Percentiles rank a stretch among this genome's conserved stretches.
Conservation (phyloP, 2,888 invertebrate species). For the Oscheius sp. region DNA sequence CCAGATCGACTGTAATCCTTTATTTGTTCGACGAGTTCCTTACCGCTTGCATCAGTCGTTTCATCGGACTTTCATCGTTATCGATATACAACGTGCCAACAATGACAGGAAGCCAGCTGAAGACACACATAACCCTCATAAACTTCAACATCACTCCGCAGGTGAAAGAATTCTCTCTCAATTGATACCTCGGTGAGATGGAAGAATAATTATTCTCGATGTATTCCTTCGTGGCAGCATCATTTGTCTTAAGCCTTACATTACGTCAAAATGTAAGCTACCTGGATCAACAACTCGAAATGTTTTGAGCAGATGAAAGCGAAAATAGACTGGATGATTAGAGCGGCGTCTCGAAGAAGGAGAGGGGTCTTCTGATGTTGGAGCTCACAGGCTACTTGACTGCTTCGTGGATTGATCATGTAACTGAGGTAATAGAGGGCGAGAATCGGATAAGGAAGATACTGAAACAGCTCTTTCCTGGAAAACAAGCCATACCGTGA, state of each 20-base stretch:
- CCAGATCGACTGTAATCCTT: constrained; percentile 1
- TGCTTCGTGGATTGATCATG: background rate
- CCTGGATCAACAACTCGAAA: constrained; percentile 37
- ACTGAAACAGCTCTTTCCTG: constrained; percentile 26
- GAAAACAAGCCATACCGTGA: background rate
- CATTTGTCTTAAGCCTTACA: constrained; percentile 1
- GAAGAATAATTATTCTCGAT: constrained; percentile 35
- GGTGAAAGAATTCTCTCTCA: constrained; percentile 43
- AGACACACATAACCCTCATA: background rate
- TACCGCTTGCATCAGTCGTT: background rate
- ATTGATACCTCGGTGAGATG: constrained; percentile 40
- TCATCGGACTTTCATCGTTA: background rate
- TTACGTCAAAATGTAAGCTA: background rate
- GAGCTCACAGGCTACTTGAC: constrained; percentile 34
- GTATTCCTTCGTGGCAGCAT: constrained; percentile 22
- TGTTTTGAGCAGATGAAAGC: constrained; percentile 30
- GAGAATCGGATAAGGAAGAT: background rate
- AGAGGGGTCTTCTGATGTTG: constrained; percentile 29
- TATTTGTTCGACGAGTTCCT: background rate
- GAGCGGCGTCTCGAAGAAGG: constrained; percentile 43
- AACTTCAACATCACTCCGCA: constrained; percentile 31
- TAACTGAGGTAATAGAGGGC: background rate
- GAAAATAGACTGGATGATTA: constrained; percentile 39
- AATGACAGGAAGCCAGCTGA: background rate
- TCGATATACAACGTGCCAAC: background rate